phyloP scores from a whole-genome alignment of 2,113 vertebrate species.

The Pangasianodon hypophthalmus region DNA sequence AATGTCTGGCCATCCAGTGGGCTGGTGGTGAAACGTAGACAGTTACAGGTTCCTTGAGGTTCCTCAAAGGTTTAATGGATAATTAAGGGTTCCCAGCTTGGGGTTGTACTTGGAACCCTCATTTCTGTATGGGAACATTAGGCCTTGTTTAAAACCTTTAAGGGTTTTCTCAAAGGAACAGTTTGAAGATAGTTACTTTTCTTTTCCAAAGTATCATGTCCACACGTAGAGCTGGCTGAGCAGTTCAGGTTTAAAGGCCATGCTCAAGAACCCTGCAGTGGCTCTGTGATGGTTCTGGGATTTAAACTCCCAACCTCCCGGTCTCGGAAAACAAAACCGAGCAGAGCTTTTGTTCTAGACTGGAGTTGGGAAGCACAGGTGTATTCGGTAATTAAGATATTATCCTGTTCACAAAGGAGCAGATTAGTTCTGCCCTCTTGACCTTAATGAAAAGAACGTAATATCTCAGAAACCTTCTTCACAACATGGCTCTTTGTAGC shows the following conservation, averaged over 20 bases:
- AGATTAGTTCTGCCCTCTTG: neutral
- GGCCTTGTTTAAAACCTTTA: neutral
- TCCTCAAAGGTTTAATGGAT: neutral
- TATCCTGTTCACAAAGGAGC: neutral
- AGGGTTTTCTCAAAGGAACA: neutral
- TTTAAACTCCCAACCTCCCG: constrained; percentile 1
- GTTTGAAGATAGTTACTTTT: neutral
- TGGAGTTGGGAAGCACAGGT: neutral
- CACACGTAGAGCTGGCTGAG: neutral
- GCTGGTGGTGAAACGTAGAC: neutral
- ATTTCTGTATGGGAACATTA: too few species aligned
- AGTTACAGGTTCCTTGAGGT: neutral
- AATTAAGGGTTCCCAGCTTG: neutral
- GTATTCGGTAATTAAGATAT: neutral
- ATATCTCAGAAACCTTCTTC: neutral
- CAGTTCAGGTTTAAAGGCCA: neutral
- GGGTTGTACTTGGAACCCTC: neutral
- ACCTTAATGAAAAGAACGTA: neutral
- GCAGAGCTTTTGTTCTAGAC: neutral
- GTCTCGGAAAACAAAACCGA: neutral
- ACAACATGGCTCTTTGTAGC: neutral
- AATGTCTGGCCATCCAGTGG: neutral
- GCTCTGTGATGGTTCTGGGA: neutral
- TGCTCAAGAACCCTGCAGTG: neutral
- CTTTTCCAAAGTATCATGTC: neutral